These are phyloP conservation scores for Agonopterix heracliana DNA, from an alignment of 2,888 invertebrate genomes.

Conservation along the genomic window DNA sequence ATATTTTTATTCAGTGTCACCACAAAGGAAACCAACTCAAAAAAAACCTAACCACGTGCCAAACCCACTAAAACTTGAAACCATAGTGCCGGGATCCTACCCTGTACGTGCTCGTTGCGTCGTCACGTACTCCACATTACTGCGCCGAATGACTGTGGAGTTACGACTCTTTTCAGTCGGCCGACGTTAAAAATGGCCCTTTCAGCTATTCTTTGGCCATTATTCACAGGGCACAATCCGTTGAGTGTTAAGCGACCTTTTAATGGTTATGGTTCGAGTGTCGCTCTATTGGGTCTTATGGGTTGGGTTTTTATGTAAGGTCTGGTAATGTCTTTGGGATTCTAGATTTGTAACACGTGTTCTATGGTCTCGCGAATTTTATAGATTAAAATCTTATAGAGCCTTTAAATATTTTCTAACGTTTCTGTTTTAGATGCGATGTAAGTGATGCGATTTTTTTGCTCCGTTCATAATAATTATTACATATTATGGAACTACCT, in stretches of 20 bases:
- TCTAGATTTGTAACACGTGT: no score
- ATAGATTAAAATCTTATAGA: no score
- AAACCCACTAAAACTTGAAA: conserved; percentile 23
- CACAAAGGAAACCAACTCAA: conserved; percentile 1
- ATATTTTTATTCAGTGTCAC: no score
- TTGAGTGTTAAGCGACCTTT: conserved; percentile 51
- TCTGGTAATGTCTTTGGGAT: no score
- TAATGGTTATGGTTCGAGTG: conserved; percentile 38
- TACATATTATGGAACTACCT: no score
- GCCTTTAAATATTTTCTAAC: no score
- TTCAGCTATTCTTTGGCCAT: conserved; percentile 54
- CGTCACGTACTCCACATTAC: conserved; percentile 49
- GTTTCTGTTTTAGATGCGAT: no score
- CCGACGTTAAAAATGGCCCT: conserved; percentile 45
- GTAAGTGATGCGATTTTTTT: no score
- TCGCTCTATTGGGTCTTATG: no score
- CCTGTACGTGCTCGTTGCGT: conserved; percentile 30
- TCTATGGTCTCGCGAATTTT: no score
- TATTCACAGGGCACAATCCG: conserved; percentile 55
- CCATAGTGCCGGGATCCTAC: conserved; percentile 30
- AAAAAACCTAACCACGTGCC: conserved; percentile 8
- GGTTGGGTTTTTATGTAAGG: no score
- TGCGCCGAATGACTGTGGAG: conserved; percentile 48
- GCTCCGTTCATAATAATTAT: no score
- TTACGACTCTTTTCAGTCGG: conserved; percentile 51